Conservation (phyloP, 2,888 invertebrate genomes). For the Orthonevra nobilis region DNA sequence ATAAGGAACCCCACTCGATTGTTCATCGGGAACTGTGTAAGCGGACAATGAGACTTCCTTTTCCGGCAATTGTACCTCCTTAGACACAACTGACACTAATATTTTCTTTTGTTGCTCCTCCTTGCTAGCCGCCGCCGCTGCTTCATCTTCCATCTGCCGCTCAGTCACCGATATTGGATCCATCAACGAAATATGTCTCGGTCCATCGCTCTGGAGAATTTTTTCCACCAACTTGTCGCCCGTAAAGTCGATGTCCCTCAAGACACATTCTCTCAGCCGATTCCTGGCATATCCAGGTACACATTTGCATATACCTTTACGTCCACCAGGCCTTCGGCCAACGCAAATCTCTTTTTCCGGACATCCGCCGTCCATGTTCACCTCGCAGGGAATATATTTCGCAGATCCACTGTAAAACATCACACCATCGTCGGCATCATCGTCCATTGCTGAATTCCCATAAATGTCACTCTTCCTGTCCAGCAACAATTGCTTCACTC, state of each 20-base stretch:
- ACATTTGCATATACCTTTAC: conserved; percentile 88
- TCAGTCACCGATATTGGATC: conserved; percentile 72
- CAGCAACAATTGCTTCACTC: conserved; percentile 76
- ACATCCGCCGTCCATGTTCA: conserved; percentile 80
- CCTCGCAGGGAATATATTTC: conserved; percentile 83
- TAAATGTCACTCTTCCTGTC: conserved; percentile 43
- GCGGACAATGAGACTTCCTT: conserved; percentile 92
- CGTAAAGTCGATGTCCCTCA: conserved; percentile 74
- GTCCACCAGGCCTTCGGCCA: conserved; percentile 81
- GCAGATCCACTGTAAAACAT: conserved; percentile 79
- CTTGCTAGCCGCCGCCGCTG: conserved; percentile 72
- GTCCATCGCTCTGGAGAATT: conserved; percentile 63
- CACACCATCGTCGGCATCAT: conserved; percentile 78
- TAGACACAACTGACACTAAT: conserved; percentile 87
- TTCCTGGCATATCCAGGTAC: conserved; percentile 83
- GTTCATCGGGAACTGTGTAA: conserved; percentile 88
- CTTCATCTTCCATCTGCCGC: conserved; percentile 77
- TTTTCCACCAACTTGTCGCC: conserved; percentile 71
- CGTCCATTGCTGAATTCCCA: conserved; percentile 71
- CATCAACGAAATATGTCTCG: conserved; percentile 70
- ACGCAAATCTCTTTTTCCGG: conserved; percentile 87
- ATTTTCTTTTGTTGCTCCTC: conserved; percentile 83
- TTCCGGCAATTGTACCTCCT: conserved; percentile 90
- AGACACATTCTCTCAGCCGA: conserved; percentile 78
- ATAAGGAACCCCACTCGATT: conserved; percentile 87